Evolutionary conservation across 2,888 invertebrate genomes (phyloP).

Genomic region (Anthoptus insignis): DNA sequence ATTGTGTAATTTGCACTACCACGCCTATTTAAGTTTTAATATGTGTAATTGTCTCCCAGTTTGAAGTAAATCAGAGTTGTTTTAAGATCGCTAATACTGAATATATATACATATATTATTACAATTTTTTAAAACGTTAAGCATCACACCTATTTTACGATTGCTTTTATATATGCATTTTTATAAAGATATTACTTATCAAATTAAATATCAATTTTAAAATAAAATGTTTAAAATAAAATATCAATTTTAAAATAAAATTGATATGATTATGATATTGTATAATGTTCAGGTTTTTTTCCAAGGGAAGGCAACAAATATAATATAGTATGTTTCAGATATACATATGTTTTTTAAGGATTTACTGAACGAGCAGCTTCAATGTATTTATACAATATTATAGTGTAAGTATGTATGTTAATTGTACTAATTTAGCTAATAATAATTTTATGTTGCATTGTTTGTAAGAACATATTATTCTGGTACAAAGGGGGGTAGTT

Average conservation of each 20-base stretch:
- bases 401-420: constrained; percentile 1
- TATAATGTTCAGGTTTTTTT: background rate
- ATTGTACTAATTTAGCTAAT: constrained; percentile 15
- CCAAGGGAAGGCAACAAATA: background rate
- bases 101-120: no score
- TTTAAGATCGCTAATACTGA: no score
- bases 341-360: background rate
- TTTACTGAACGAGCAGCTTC: constrained; percentile 5
- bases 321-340: background rate
- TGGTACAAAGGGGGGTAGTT: constrained; percentile 21
- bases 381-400: constrained; percentile 12
- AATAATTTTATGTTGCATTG: constrained; percentile 19
- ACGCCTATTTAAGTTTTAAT: no score
- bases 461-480: constrained; percentile 24
- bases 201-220: no score
- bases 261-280: no score
- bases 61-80: no score
- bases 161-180: constrained; percentile 36
- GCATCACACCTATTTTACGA: constrained; percentile 22
- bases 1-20: no score
- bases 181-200: constrained; percentile 11
- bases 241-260: no score
- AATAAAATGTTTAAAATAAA: no score
- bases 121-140: background rate
- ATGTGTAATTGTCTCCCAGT: no score